Evolutionary conservation across 2,797 vertebrate genomes (phyloP), one percentile per base, ranked within the genome.

Genomic region (Muraenolepis orangiensis): DNA sequence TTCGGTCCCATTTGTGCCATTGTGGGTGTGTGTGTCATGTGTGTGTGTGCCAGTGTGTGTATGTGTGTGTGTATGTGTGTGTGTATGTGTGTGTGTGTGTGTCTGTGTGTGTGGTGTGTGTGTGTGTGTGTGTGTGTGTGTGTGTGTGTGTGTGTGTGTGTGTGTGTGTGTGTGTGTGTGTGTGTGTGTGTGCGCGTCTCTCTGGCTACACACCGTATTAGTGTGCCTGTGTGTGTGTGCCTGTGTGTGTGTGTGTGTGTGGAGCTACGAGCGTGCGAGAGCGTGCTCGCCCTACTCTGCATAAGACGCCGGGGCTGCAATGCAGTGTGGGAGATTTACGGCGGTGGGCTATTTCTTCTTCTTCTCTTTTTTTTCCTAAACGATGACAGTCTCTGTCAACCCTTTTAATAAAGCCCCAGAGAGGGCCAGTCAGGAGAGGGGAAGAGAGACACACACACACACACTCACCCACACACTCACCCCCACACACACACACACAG

Each of bases 361-460:
- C 51, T 61, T 61, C 23, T 61, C 23, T 23, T 38, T 38, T 38
- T 57, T 93, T 92, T 93, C 95, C 93, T 96, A 95, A 95, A 95
- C 91, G 83, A 95, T 96, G 95, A 96, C 96, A 95, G 95, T 93
- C 94, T 88, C 87, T 96, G 95, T 95, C 95, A 96, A 94, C 94
- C 92, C 93, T 89, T 91, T 90, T 96, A 95, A 96, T 95, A 95
- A 95, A 95, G 94, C 93, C 93, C 94, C 84, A 91, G 92, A 94
- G 93, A 89, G 82, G 91, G 93, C 1, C 28, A 66, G 75, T 46
- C 72, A 72, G 76, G 73, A 66, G 74, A 69, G 78, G 29, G 64
- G 16, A 74, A 26, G 23, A 46, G 57, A 40, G 13, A 29, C n/a
- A 28, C 10, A 51, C 20, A 57, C 36, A 61, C 36, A 68, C 70